A percentile compares a stretch with the other conserved stretches of the same genome.
Evolutionary conservation across 2,113 vertebrate species (phyloP).

Genomic region (Seriola aureovittata): DNA sequence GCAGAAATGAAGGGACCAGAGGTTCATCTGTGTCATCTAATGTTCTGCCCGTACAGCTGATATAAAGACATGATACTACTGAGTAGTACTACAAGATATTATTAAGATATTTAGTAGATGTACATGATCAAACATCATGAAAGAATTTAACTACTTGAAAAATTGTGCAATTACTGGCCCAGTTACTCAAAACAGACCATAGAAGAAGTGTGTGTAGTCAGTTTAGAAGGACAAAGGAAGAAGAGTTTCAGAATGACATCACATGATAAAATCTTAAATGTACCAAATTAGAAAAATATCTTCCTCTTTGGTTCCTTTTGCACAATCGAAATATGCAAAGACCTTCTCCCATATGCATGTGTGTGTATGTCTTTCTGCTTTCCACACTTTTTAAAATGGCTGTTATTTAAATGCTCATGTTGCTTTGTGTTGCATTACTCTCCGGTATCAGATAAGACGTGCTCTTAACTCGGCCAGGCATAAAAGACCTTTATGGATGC

Average conservation of each 20-base stretch:
- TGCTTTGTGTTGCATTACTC: constrained; percentile 50
- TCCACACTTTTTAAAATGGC: constrained; percentile 7
- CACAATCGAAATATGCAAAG: constrained; percentile 5
- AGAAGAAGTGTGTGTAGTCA: not conserved
- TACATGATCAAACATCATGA: not conserved
- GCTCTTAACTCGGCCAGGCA: constrained; percentile 72
- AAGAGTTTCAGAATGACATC: not conserved
- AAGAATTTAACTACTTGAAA: not conserved
- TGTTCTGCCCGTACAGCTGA: not conserved
- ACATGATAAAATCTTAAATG: constrained; percentile 8
- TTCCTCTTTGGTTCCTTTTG: not conserved
- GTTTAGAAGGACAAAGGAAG: not conserved
- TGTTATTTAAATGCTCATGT: constrained; percentile 38
- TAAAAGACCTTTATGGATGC: constrained; percentile 78
- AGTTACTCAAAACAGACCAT: not conserved
- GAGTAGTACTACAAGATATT: not conserved
- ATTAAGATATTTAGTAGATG: not conserved
- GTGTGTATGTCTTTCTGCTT: constrained; percentile 7
- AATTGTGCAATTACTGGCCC: not conserved
- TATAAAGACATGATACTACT: not conserved
- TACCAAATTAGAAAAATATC: not conserved
- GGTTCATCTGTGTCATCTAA: constrained; percentile 26
- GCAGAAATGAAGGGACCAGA: constrained; percentile 20
- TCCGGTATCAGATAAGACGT: constrained; percentile 66
- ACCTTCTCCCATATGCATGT: not conserved